Conservation (phyloP, 2,888 invertebrate species). For the Ophioninae sp. region DNA sequence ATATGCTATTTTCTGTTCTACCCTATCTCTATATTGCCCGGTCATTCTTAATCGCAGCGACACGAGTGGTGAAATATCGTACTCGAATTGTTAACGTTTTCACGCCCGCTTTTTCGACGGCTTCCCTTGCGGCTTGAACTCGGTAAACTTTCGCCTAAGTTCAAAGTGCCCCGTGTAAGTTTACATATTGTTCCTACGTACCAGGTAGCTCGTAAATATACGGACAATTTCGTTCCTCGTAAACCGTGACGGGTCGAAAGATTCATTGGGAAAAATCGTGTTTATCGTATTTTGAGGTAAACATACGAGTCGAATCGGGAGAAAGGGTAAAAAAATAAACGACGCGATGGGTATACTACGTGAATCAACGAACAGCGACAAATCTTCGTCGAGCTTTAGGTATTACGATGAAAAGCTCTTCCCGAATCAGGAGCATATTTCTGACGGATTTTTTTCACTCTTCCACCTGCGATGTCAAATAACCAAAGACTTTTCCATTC, state of each 20-base stretch:
- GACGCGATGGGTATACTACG: constrained; percentile 46
- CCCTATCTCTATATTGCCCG: too few relatives aligned
- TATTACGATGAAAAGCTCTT: constrained; percentile 20
- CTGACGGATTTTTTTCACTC: neutral
- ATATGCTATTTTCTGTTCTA: too few relatives aligned
- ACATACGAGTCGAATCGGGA: neutral
- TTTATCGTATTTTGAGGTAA: neutral
- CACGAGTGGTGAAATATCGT: neutral
- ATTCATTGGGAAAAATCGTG: neutral
- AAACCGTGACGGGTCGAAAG: neutral
- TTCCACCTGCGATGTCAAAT: neutral
- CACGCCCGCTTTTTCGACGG: neutral
- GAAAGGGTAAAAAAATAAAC: neutral
- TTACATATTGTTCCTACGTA: neutral
- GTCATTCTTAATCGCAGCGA: neutral
- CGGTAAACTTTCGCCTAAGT: neutral
- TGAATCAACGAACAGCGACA: constrained; percentile 31
- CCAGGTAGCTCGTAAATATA: constrained; percentile 5
- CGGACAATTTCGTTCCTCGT: constrained; percentile 16
- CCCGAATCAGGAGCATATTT: neutral
- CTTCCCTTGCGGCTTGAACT: neutral
- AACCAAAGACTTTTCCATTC: constrained; percentile 3
- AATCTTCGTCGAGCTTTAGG: constrained; percentile 49
- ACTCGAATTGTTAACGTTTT: neutral
- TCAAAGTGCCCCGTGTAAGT: neutral